Evolutionary conservation across 2,113 vertebrate genomes (phyloP).

Genomic region (Dipodomys ordii): DNA sequence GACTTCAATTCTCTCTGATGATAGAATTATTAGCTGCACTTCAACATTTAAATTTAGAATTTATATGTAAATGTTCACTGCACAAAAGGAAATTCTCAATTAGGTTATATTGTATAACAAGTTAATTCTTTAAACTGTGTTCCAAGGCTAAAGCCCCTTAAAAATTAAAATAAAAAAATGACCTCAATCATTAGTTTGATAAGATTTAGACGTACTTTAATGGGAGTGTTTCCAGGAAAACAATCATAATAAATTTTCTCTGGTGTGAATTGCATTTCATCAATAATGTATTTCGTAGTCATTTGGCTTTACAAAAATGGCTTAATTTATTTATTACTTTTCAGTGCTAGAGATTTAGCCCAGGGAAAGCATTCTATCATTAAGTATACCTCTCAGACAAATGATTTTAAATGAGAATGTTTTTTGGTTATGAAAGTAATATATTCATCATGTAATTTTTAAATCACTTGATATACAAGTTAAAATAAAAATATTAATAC

Average conservation of each 20-base stretch:
- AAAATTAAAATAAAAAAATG: constrained; percentile 6
- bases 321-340: too few relatives aligned
- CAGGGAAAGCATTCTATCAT: background rate
- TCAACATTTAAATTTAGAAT: constrained; percentile 4
- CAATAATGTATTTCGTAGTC: background rate
- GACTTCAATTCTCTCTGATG: background rate
- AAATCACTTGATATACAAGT: background rate
- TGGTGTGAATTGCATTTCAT: constrained; percentile 22
- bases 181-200: background rate
- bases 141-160: background rate
- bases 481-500: constrained; percentile 19
- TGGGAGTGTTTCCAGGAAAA: constrained; percentile 13
- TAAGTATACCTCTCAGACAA: background rate
- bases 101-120: background rate
- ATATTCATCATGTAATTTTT: background rate
- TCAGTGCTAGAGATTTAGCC: too few relatives aligned
- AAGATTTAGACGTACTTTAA: constrained; percentile 33
- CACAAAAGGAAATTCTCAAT: background rate
- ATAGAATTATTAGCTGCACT: constrained; percentile 7
- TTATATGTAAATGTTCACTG: background rate
- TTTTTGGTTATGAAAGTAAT: constrained; percentile 4
- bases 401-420: background rate
- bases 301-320: constrained; percentile 18
- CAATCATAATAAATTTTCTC: constrained; percentile 22
- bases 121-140: background rate